phyloP scores from a whole-genome alignment of 1,140 invertebrate genomes.

The Aphelenchoides besseyi region DNA sequence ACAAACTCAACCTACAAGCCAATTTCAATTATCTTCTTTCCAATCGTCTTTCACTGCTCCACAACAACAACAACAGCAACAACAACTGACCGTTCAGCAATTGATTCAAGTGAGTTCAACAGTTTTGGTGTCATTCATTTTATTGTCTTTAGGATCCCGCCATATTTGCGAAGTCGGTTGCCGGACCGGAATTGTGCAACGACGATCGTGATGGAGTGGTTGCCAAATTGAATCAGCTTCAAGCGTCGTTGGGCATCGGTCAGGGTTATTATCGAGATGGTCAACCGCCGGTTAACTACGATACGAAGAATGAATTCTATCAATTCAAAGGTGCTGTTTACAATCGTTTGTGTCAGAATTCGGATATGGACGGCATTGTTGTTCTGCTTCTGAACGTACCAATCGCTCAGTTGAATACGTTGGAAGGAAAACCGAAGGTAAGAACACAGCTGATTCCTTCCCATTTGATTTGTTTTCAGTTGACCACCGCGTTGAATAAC shows the following conservation, averaged over 20 bases:
- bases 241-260: slow-evolving; percentile 7
- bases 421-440: slow-evolving; percentile 15
- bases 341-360: slow-evolving; percentile 10
- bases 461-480: neutral
- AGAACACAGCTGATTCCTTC: neutral
- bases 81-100: neutral
- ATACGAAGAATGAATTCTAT: slow-evolving; percentile 20
- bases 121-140: neutral
- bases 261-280: slow-evolving; percentile 18
- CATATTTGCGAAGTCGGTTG: slow-evolving; percentile 13
- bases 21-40: neutral
- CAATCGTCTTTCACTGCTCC: neutral
- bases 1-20: neutral
- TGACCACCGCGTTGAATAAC: neutral
- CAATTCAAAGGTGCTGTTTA: slow-evolving; percentile 26
- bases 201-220: slow-evolving; percentile 19
- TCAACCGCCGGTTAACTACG: slow-evolving; percentile 11
- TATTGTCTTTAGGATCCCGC: slow-evolving; percentile 9
- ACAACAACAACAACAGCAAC: neutral
- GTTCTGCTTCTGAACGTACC: slow-evolving; percentile 13
- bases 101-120: slow-evolving; percentile 1
- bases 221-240: slow-evolving; percentile 21
- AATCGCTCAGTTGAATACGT: neutral
- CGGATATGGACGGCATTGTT: slow-evolving; percentile 20
- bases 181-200: slow-evolving; percentile 15